Evolutionary conservation across 2,113 vertebrate species (phyloP), one percentile per base, ranked within the genome.

Genomic region (Amblyornis subalaris): DNA sequence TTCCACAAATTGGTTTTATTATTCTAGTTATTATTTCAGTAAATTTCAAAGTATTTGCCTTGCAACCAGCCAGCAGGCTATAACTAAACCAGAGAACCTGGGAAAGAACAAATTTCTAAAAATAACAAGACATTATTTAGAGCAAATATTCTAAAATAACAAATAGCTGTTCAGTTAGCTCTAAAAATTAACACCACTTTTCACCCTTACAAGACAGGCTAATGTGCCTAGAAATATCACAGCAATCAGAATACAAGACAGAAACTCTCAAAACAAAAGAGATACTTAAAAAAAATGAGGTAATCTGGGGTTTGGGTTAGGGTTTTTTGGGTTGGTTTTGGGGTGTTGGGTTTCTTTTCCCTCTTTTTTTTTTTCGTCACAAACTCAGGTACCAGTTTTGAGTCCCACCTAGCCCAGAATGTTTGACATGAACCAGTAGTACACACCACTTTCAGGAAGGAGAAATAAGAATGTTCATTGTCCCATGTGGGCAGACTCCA

Each of bases 261-360:
- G 5, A 72, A 64, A 23, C 6, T 4, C 21, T 40, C 48, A 65
- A 83, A 67, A 64, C 23, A 86, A 65, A 69, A 26, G 1, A 64
- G 20, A 2, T 77, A 29, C 22, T 57, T 18, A 36, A 8, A 42
- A 64, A 47, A 48, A 29, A 29, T 0, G 0, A 85, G 8, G 19
- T 50, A 33, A 54, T 44, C 4, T 67, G 24, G 29, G 4, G 7
- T 38, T 65, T 84, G 8, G 1, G 7, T 58, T 54, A 12, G 11
- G 36, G 2, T 4, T 31, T 72, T 35, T 57, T 61, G 8, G 6
- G 53, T 42, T 42, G 8, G 6, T 31, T 53, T 70, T 77, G 12
- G 10, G 42, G 5, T 4, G 5, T 21, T 38, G 6, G 10, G 20
- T 6, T 42, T 54, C 11, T 60, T 35, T 25, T 5, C 33, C 0